Percentiles rank a stretch among this genome's conserved stretches.
These are phyloP conservation scores for Emberiza fucata DNA, from an alignment of 2,113 vertebrate genomes.

Conservation along the genomic window DNA sequence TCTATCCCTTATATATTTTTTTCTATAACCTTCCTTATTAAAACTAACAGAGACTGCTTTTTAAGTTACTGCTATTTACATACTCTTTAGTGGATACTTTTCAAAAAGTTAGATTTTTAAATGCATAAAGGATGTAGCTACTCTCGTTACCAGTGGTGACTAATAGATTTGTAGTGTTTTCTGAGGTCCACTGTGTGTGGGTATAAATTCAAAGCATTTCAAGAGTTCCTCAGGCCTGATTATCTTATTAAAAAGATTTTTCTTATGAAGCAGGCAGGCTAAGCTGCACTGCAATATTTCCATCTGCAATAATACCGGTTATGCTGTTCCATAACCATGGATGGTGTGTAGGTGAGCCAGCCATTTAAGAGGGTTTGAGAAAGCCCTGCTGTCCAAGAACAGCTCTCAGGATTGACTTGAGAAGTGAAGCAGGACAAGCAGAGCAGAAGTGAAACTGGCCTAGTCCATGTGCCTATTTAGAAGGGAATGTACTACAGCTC, in stretches of 20 bases:
- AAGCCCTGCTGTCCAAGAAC: neutral
- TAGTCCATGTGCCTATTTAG: neutral
- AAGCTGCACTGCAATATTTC: neutral
- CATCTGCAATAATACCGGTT: neutral
- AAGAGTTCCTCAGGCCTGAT: neutral
- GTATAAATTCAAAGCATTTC: neutral
- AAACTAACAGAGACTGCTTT: neutral
- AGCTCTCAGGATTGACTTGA: neutral
- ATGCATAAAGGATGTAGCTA: neutral
- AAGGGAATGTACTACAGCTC: neutral
- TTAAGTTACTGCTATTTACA: neutral
- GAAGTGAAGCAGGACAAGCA: neutral
- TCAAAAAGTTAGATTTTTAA: neutral
- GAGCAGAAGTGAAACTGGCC: neutral
- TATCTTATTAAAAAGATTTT: neutral
- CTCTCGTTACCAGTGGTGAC: accelerated
- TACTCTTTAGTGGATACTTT: neutral
- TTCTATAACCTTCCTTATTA: neutral
- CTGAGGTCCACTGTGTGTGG: neutral
- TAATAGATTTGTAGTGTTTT: neutral
- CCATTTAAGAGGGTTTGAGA: neutral
- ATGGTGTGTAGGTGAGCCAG: accelerated
- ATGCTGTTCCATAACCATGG: neutral
- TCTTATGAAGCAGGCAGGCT: neutral
- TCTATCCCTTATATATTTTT: neutral